Percentiles rank a stretch among this genome's conserved stretches.
Evolutionary conservation across 2,888 invertebrate species (phyloP).

Genomic region (Helobdella robusta): DNA sequence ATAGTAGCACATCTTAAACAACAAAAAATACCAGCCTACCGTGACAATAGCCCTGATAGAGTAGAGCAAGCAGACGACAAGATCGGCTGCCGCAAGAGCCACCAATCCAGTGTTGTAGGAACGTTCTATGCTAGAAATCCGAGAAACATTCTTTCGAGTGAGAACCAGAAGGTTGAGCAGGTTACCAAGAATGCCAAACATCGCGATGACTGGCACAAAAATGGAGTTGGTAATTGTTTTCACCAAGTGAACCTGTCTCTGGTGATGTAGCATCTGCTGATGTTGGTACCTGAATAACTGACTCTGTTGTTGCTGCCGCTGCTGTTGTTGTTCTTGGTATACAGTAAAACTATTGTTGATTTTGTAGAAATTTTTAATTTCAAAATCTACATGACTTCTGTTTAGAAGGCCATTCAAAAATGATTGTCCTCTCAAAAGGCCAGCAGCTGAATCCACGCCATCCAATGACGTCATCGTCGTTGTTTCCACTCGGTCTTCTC

Average conservation of each 20-base stretch:
- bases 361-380: no score
- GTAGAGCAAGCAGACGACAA: constrained; percentile 53
- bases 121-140: constrained; percentile 62
- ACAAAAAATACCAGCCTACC: no score
- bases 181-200: constrained; percentile 67
- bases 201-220: constrained; percentile 62
- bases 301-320: background rate
- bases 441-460: no score
- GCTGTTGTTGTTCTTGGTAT: background rate
- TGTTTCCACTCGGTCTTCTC: no score
- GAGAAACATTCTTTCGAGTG: constrained; percentile 53
- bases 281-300: background rate
- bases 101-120: constrained; percentile 65
- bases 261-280: no score
- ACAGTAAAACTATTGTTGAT: no score
- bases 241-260: no score
- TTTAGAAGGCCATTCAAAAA: no score
- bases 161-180: constrained; percentile 68
- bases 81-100: constrained; percentile 69
- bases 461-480: no score
- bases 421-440: no score
- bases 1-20: no score
- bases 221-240: background rate
- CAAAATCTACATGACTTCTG: no score
- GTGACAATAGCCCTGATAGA: constrained; percentile 56